These are phyloP conservation scores for Tetragonisca angustula DNA, from an alignment of 2,888 invertebrate species.

Conservation along the genomic window DNA sequence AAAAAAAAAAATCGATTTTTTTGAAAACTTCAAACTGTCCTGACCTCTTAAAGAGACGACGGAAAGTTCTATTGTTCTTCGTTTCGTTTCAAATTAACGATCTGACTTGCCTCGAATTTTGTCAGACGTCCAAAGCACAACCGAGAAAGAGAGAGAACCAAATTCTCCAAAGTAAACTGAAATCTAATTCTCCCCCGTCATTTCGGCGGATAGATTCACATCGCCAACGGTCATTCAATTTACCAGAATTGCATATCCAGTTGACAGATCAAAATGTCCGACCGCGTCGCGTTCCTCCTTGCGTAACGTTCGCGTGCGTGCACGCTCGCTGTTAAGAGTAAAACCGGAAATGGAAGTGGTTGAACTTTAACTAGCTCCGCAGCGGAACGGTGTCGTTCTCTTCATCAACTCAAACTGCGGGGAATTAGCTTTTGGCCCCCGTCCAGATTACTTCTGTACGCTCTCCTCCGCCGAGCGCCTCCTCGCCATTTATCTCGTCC, in stretches of 20 bases:
- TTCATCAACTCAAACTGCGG: constrained; percentile 80
- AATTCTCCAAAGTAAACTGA: too few species aligned
- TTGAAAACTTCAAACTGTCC: too few species aligned
- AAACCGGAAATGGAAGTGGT: constrained; percentile 79
- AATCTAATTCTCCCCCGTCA: too few species aligned
- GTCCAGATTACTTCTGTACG: constrained; percentile 79
- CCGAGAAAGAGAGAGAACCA: too few species aligned
- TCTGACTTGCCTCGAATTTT: background rate
- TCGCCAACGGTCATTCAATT: constrained; percentile 14
- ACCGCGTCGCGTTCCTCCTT: background rate
- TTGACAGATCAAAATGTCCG: constrained; percentile 20
- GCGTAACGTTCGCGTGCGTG: constrained; percentile 7
- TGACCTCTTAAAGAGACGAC: background rate
- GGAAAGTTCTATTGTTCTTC: background rate
- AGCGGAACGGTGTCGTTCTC: constrained; percentile 76
- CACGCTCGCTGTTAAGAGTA: constrained; percentile 73
- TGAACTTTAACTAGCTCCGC: constrained; percentile 79
- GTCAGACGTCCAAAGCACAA: background rate
- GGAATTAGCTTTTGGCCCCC: constrained; percentile 79
- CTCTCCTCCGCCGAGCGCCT: constrained; percentile 44
- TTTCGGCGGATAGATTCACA: constrained; percentile 5
- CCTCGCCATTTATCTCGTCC: constrained; percentile 66
- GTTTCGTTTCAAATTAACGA: too few species aligned
- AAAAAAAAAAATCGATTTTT: too few species aligned
- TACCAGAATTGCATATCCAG: constrained; percentile 22